Evolutionary conservation across 2,888 invertebrate species (phyloP), one percentile per base, ranked within the genome.

Genomic region (Disparrhopalites patrizii): DNA sequence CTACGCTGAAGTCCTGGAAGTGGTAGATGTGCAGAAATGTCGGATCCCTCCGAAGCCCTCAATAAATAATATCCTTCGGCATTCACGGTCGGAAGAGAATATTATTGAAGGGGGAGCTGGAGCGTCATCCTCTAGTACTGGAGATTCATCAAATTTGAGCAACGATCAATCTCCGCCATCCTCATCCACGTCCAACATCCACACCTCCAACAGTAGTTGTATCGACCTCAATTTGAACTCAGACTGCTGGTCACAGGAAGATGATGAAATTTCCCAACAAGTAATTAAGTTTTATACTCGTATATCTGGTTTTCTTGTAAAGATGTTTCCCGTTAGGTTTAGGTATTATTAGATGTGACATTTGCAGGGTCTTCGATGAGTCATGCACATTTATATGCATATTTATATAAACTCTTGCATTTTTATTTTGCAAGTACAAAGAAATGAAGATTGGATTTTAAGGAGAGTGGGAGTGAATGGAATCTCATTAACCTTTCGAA

Each of bases 1-100:
- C 79, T 99, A 98, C 81, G 91, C 98, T 65, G 99, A 99, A 82
- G 95, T 96, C 7, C 82, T 95, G 50, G 94, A 95, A 81, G 89
- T 92, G 58, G 87, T 89, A 65, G 89, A 91, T 78, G 83, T 90
- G 47, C 86, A 89, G 77, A 86, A 90, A 0, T 90, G 91, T 62
- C 89, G 93, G 0, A 85, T 97, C 20, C 93, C 95, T 50, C 85
- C 89, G n/a, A 95, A 95, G 80, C 86, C 73, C 10, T 68, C 72
- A 3, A 74, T 91, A 74, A 86, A 91, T 82, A 90, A 90, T 58
- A 87, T 89, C 4, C 84, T 96, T 75, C 83, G 96, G 72, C 94
- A 93, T 78, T 95, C 95, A 0, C 90, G 92, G 79, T 94, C 94
- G 55, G 96, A 95, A 79, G 96, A 97, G 81, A 94, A 94, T 80